Evolutionary conservation across 1,140 invertebrate genomes (phyloP).

Genomic region (Chrysomallon squamiferum): DNA sequence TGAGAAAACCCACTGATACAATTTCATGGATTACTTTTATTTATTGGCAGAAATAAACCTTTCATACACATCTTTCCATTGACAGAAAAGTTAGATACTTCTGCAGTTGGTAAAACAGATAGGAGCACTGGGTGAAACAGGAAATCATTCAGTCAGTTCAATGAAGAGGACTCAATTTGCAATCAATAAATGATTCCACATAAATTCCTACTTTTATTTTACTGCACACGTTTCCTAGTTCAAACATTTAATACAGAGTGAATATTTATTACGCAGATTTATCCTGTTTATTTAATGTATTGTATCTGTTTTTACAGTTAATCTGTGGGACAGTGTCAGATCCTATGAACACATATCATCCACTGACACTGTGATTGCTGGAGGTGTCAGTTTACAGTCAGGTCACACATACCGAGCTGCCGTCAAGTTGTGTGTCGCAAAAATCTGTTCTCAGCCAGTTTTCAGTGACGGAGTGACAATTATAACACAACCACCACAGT

Average conservation of each 20-base stretch:
- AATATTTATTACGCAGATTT: no score
- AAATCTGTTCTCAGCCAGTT: slow-evolving; percentile 20
- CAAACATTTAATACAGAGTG: no score
- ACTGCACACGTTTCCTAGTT: no score
- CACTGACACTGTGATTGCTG: slow-evolving; percentile 7
- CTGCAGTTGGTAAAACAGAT: no score
- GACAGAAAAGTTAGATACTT: no score
- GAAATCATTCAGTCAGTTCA: background rate
- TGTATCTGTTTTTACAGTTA: slow-evolving; percentile 4
- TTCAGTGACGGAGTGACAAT: slow-evolving; percentile 31
- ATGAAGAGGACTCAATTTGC: background rate
- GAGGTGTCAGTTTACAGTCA: slow-evolving; percentile 13
- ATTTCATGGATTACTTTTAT: no score
- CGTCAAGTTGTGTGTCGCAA: slow-evolving; percentile 27
- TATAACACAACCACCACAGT: slow-evolving; percentile 14
- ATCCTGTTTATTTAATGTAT: background rate
- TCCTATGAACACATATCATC: slow-evolving; percentile 13
- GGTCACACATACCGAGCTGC: slow-evolving; percentile 23
- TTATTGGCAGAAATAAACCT: no score
- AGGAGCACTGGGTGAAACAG: no score
- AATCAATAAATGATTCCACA: background rate
- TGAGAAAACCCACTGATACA: no score
- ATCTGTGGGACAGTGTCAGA: slow-evolving; percentile 19
- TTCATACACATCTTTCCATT: no score
- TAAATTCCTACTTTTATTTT: background rate